phyloP scores from a whole-genome alignment of 2,888 invertebrate genomes.

The Aspidiotus rigidus region DNA sequence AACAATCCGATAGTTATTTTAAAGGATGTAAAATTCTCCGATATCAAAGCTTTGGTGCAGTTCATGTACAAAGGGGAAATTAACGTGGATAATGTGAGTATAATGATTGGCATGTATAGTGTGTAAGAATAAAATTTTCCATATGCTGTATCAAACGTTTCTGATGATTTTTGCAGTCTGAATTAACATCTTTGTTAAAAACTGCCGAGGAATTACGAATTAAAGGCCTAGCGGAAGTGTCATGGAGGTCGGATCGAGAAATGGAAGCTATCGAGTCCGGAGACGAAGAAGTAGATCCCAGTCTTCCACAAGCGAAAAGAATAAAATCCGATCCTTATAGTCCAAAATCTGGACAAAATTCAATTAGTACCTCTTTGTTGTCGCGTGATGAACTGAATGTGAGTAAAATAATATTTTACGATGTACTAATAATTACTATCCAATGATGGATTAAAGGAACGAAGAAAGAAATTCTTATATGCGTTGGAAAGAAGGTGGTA shows the following conservation, averaged over 20 bases:
- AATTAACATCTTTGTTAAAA: conserved; percentile 74
- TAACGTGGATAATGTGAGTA: conserved; percentile 82
- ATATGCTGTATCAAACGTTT: too few relatives aligned
- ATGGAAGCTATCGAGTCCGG: conserved; percentile 28
- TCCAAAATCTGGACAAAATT: conserved; percentile 25
- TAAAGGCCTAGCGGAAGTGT: conserved; percentile 82
- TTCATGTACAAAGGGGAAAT: conserved; percentile 96
- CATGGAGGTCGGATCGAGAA: conserved; percentile 54
- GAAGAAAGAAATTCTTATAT: too few relatives aligned
- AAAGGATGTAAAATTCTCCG: conserved; percentile 83
- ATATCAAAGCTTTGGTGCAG: conserved; percentile 79
- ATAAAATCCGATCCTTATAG: conserved; percentile 44
- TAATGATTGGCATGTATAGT: background rate
- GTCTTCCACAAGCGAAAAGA: conserved; percentile 46
- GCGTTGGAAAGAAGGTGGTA: too few relatives aligned
- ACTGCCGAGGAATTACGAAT: conserved; percentile 86
- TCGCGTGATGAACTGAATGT: conserved; percentile 24
- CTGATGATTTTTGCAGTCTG: conserved; percentile 54
- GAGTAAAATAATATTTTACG: background rate
- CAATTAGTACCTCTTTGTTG: conserved; percentile 9
- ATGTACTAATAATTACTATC: too few relatives aligned
- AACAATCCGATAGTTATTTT: conserved; percentile 74
- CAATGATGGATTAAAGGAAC: too few relatives aligned
- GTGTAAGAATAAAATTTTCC: background rate
- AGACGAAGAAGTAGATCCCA: conserved; percentile 25